Base-by-base conservation (phyloP, 1,140 invertebrate genomes). In the Cyclina sinensis region DNA sequence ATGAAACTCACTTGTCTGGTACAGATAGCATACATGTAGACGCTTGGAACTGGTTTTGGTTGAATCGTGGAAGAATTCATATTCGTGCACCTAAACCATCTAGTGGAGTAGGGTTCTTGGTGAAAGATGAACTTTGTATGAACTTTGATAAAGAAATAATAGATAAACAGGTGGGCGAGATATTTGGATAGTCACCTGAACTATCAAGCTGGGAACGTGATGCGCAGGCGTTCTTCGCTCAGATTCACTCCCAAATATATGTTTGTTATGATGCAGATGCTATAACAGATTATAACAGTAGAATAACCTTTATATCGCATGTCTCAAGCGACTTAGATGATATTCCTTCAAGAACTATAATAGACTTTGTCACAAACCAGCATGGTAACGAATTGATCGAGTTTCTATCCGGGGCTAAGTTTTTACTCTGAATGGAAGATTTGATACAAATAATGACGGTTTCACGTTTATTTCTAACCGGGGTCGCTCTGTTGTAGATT, bases 351-450 rank as follows among this genome's bases (percentile, higher is more conserved):
- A 76, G 39, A 48, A 30, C 39, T 37, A n/a, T 30, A 43, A 76
- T 46, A 21, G 37, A 76, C 32, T 46, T 46, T 30, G 32, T 27
- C 21, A 76, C 24, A 76, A 76, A 76, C 27, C 39, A 76, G 48
- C 73, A 76, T 46, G 73, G 73, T 30, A 18, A 76, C 39, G 39
- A 43, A n/a, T 46, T 76, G 46, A n/a, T 48, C 18, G 73, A 76
- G 48, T 76, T 76, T 35, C 39, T 76, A 30, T 30, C 24, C 30
- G 73, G 48, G 37, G 27, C 73, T 16, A 76, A 46, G 35, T 51
- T 76, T 21, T 76, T 27, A 37, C 24, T 76, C n/a, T 76, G n/a
- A 76, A 76, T 76, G 73, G 73, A 24, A 43, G 30, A 35, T 39
- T 73, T 73, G 39, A 35, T 7, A 21, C 68, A 35, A 43, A 35